phyloP scores from a whole-genome alignment of 2,797 vertebrate species.

The Spinibarbus caldwelli region DNA sequence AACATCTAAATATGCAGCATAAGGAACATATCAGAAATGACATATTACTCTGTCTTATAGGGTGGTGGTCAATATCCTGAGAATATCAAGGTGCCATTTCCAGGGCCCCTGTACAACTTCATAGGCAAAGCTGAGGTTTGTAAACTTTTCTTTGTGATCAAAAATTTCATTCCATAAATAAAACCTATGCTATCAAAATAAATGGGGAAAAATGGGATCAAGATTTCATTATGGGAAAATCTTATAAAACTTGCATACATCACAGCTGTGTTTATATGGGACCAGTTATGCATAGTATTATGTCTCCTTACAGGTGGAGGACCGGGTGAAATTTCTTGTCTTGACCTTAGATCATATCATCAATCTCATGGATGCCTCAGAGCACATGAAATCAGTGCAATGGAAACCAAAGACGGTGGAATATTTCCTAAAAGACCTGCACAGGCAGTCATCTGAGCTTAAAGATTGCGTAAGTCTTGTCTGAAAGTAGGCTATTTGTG shows the following conservation, averaged over 20 bases:
- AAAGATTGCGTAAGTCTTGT: constrained; percentile 52
- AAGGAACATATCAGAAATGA: background rate
- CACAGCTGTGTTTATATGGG: background rate
- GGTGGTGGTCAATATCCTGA: background rate
- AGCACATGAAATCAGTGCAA: background rate
- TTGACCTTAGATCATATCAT: constrained; percentile 41
- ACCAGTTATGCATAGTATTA: background rate
- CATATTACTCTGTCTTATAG: constrained; percentile 23
- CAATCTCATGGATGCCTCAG: background rate
- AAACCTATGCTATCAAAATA: background rate
- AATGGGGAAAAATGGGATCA: background rate
- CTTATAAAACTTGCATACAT: background rate
- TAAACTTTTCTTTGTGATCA: too few species aligned
- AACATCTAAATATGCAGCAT: too few species aligned
- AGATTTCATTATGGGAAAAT: background rate
- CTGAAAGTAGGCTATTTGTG: constrained; percentile 4
- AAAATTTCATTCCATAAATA: too few species aligned
- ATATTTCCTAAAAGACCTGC: constrained; percentile 30
- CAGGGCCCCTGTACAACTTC: background rate
- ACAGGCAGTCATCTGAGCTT: constrained; percentile 44
- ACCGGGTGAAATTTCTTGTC: constrained; percentile 45
- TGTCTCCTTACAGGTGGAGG: constrained; percentile 29
- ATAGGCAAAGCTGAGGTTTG: constrained; percentile 3
- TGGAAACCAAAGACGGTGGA: constrained; percentile 30
- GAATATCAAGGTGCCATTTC: background rate